Conservation (phyloP, 92 coral and sea anemone species). For the Zoanthus sansibaricus region DNA sequence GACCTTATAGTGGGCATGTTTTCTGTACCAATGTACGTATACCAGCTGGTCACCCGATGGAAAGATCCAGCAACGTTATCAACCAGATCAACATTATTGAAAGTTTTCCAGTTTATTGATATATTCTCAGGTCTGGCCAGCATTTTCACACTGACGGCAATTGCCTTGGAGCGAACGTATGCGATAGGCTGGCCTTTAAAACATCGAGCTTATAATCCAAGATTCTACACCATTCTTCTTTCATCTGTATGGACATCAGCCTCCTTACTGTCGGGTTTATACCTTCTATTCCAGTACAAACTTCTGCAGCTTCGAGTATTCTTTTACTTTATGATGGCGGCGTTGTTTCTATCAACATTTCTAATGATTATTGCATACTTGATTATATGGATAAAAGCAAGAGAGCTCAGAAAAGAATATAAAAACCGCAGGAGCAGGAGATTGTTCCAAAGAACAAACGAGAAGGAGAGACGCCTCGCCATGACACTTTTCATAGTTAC, state of each 20-base stretch:
- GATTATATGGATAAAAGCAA: conserved; percentile 72
- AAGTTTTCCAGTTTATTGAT: conserved; percentile 66
- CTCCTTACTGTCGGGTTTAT: conserved; percentile 70
- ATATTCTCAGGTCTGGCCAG: conserved; percentile 86
- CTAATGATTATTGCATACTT: conserved; percentile 77
- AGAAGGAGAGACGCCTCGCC: conserved; percentile 76
- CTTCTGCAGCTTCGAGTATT: conserved; percentile 76
- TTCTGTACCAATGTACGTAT: conserved; percentile 82
- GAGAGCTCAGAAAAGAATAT: conserved; percentile 30
- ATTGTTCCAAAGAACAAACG: conserved; percentile 39
- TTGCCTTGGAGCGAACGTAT: conserved; percentile 80
- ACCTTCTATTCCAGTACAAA: conserved; percentile 70
- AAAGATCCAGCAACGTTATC: not conserved
- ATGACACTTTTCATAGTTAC: conserved; percentile 86
- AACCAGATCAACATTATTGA: conserved; percentile 52
- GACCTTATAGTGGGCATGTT: conserved; percentile 78
- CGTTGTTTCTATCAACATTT: conserved; percentile 75
- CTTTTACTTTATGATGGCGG: conserved; percentile 75
- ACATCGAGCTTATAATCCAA: conserved; percentile 72
- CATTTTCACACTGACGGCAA: conserved; percentile 81
- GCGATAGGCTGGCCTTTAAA: conserved; percentile 83
- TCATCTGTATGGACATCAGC: conserved; percentile 81
- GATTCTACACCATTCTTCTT: conserved; percentile 66
- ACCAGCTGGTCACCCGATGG: conserved; percentile 67
- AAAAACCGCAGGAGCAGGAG: conserved; percentile 36